A percentile compares a stretch with the other conserved stretches of the same genome.
These are phyloP conservation scores for Pseudorhiza aurosa DNA, from an alignment of 30 jellyfish, hydroid and myxozoan species.

Conservation along the genomic window DNA sequence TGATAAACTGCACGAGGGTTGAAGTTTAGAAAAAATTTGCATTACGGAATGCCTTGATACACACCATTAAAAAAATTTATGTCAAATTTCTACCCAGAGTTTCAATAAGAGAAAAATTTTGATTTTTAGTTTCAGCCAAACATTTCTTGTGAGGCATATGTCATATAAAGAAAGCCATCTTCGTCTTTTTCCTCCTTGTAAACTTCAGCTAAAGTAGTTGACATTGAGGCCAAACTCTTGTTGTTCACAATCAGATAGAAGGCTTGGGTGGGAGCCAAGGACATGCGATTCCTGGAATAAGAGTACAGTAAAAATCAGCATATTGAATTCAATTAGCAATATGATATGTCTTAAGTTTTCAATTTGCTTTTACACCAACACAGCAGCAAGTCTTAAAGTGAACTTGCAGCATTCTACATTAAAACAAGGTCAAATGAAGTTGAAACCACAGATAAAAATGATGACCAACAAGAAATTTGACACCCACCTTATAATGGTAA, in stretches of 20 bases:
- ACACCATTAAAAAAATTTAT: background rate
- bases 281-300: conserved; percentile 92
- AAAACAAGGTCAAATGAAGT: too few species aligned
- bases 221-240: conserved; percentile 99
- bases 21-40: too few species aligned
- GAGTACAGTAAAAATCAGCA: too few species aligned
- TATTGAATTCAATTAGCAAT: too few species aligned
- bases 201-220: conserved; percentile 98
- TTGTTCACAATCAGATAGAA: conserved; percentile 95
- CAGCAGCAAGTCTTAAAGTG: too few species aligned
- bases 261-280: conserved; percentile 99
- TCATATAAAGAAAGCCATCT: conserved; percentile 98
- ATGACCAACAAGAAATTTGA: too few species aligned
- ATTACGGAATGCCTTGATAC: too few species aligned
- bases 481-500: conserved; percentile 90
- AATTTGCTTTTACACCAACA: too few species aligned
- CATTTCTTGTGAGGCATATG: conserved; percentile 99
- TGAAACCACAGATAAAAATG: too few species aligned
- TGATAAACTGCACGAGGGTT: too few species aligned
- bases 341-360: too few species aligned
- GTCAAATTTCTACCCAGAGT: conserved; percentile 10
- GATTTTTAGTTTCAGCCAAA: conserved; percentile 60
- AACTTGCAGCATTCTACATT: too few species aligned
- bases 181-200: conserved; percentile 99
- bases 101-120: background rate